A percentile compares a stretch with the other conserved stretches of the same genome.
Evolutionary conservation across 2,888 invertebrate species (phyloP).

Genomic region (Drosophila histrio): DNA sequence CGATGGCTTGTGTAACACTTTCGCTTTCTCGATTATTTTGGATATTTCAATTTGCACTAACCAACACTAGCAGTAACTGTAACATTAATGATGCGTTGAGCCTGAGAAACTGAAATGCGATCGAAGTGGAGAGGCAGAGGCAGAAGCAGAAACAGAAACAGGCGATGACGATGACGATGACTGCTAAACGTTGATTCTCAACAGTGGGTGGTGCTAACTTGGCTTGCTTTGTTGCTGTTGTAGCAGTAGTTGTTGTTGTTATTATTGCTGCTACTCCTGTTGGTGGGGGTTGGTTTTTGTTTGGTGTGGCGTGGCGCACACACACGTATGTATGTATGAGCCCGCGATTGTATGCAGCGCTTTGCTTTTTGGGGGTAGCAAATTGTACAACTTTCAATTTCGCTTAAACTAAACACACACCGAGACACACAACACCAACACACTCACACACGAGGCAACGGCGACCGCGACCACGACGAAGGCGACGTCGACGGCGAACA

Average conservation of each 20-base stretch:
- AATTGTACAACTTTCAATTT: slow-evolving; percentile 78
- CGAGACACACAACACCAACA: slow-evolving; percentile 33
- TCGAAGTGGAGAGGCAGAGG: slow-evolving; percentile 43
- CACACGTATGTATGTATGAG: slow-evolving; percentile 48
- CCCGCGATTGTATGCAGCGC: slow-evolving; percentile 79
- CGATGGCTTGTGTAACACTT: slow-evolving; percentile 60
- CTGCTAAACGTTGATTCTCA: slow-evolving; percentile 51
- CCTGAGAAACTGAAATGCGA: slow-evolving; percentile 45
- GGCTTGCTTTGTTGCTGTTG: slow-evolving; percentile 57
- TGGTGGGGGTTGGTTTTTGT: slow-evolving; percentile 77
- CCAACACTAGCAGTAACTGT: slow-evolving; percentile 44
- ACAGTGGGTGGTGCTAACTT: slow-evolving; percentile 71
- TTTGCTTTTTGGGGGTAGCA: slow-evolving; percentile 78
- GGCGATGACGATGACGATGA: slow-evolving; percentile 67
- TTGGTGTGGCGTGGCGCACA: slow-evolving; percentile 63
- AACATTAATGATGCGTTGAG: slow-evolving; percentile 42
- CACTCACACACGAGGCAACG: slow-evolving; percentile 51
- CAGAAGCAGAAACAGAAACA: slow-evolving; percentile 31
- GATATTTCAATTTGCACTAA: slow-evolving; percentile 44
- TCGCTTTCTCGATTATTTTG: slow-evolving; percentile 54
- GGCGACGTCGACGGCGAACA: slow-evolving; percentile 39
- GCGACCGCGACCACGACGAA: slow-evolving; percentile 35
- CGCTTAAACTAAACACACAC: slow-evolving; percentile 74
- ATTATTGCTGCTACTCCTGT: slow-evolving; percentile 52
- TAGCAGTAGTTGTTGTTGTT: slow-evolving; percentile 37